Evolutionary conservation across 2,888 invertebrate genomes (phyloP).

Genomic region (Drosophila algonquin): DNA sequence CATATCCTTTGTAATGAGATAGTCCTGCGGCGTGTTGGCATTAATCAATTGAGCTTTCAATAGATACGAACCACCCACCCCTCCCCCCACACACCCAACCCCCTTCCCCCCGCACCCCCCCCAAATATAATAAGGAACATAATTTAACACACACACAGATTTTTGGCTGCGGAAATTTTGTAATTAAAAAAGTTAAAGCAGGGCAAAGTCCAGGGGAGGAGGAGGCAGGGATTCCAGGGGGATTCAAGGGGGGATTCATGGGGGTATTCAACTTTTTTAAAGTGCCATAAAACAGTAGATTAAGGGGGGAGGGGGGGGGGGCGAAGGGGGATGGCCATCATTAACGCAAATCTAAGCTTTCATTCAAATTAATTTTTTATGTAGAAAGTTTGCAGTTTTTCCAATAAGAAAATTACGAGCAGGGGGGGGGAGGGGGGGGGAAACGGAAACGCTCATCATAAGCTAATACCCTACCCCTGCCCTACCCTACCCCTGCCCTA

Average conservation of each 20-base stretch:
- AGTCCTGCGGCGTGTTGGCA: background rate
- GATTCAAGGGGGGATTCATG: background rate
- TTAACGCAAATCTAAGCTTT: conserved; percentile 65
- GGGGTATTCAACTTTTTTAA: conserved; percentile 61
- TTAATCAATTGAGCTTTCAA: conserved; percentile 1
- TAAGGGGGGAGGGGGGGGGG: conserved; percentile 55
- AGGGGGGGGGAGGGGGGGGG: background rate
- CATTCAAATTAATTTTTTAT: conserved; percentile 80
- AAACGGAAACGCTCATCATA: conserved; percentile 61
- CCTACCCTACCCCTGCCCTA: no score
- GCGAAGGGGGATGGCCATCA: conserved; percentile 39
- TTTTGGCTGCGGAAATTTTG: conserved; percentile 22
- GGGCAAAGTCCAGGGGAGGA: conserved; percentile 11
- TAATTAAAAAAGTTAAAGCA: conserved; percentile 75
- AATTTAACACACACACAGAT: conserved; percentile 25
- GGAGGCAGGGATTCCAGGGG: no score
- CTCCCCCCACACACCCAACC: no score
- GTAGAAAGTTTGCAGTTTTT: conserved; percentile 67
- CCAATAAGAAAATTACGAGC: conserved; percentile 53
- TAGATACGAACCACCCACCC: background rate
- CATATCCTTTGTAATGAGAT: conserved; percentile 6
- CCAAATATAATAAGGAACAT: conserved; percentile 18
- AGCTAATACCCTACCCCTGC: conserved; percentile 30
- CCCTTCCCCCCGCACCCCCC: no score
- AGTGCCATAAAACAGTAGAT: conserved; percentile 78